Base-by-base conservation (phyloP, 1,140 invertebrate species). In the Potamilus streckersoni region DNA sequence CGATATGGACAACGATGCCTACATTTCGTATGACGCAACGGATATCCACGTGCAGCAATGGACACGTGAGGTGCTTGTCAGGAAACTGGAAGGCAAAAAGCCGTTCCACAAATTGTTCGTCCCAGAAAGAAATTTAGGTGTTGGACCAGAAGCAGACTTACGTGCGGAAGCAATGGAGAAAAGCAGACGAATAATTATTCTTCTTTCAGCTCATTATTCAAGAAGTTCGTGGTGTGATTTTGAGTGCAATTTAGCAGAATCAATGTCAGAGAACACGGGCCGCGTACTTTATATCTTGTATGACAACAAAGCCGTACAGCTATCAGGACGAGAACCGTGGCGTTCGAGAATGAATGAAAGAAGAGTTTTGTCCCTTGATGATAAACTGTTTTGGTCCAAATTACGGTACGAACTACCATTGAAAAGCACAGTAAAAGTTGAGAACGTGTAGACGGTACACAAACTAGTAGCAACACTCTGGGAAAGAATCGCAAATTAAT, bases 301-400 rank as follows among this genome's bases (percentile, higher is more conserved):
- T 76, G 73, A 83, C 59, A 67, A 79, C 27, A 20, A 63, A 17
- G 64, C 78, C 23, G n/a, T 55, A 38, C 60, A 78, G 31, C 68
- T 67, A 13, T 56, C 69, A 61, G 69, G 61, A 31, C 19, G 13
- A 71, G 81, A 83, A 57, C 81, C 79, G 31, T 83, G 79, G 79
- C 65, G 68, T 49, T 78, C 79, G 6, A 69, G 76, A 66, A 55
- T 80, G 62, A 73, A 73, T 16, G 73, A 64, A 1, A 79, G 80
- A 76, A 70, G 75, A 20, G 72, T 79, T 14, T 57, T 83, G 19
- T 75, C 55, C n/a, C 70, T 76, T 17, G 73, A 79, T 56, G 78
- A 83, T 49, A 79, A 55, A 59, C 71, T 80, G n/a, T 78, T 83
- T 55, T 83, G 81, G 81, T 77, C 76, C 11, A 83, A 83, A 62